phyloP scores from a whole-genome alignment of 2,888 invertebrate genomes.

The Platycnemis pennipes region DNA sequence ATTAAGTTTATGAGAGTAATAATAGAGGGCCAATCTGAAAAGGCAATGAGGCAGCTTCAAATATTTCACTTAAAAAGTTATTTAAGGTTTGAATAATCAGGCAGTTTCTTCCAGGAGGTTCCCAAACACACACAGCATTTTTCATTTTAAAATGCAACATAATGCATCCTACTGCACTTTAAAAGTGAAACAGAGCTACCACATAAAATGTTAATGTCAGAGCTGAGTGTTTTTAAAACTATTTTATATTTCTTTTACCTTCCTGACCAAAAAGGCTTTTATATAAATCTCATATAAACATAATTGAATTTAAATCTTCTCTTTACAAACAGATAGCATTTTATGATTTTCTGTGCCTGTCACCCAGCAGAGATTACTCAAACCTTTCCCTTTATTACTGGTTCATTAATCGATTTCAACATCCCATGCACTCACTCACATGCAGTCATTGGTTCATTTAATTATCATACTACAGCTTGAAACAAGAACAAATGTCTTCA shows the following conservation, averaged over 20 bases:
- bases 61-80: slow-evolving; percentile 54
- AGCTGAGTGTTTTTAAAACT: background rate
- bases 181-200: slow-evolving; percentile 51
- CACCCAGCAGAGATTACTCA: slow-evolving; percentile 54
- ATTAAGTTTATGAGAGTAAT: slow-evolving; percentile 40
- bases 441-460: slow-evolving; percentile 54
- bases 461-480: slow-evolving; percentile 37
- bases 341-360: slow-evolving; percentile 56
- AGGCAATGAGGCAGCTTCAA: slow-evolving; percentile 62
- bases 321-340: slow-evolving; percentile 28
- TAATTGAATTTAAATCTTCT: slow-evolving; percentile 35
- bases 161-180: slow-evolving; percentile 56
- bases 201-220: slow-evolving; percentile 35
- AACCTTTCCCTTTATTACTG: slow-evolving; percentile 63
- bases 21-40: slow-evolving; percentile 56
- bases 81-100: slow-evolving; percentile 44
- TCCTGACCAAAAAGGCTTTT: slow-evolving; percentile 40
- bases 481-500: slow-evolving; percentile 24
- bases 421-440: slow-evolving; percentile 51
- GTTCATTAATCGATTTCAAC: slow-evolving; percentile 40
- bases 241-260: slow-evolving; percentile 24
- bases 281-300: slow-evolving; percentile 40
- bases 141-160: slow-evolving; percentile 36
- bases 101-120: slow-evolving; percentile 28
- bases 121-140: background rate